These are phyloP conservation scores for Teleiodes luculella DNA, from an alignment of 2,888 invertebrate species.

Conservation along the genomic window DNA sequence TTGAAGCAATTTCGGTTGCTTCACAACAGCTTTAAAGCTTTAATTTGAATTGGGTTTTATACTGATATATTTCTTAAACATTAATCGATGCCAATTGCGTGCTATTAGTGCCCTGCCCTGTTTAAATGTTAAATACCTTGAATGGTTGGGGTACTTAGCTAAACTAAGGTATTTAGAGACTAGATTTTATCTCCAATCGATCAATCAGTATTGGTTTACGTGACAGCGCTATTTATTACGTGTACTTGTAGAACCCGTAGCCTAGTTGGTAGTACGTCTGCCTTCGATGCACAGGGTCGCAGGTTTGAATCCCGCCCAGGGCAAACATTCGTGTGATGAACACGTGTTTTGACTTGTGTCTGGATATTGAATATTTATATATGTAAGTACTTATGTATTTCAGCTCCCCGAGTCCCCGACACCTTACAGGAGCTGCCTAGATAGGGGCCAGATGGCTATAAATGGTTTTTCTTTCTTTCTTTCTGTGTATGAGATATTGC, in stretches of 20 bases:
- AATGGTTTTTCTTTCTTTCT: too few species aligned
- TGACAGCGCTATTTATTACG: conserved; percentile 1
- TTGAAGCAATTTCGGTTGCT: too few species aligned
- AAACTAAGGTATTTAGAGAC: conserved; percentile 5
- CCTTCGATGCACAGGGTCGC: too few species aligned
- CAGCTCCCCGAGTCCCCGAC: too few species aligned
- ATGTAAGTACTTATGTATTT: neutral
- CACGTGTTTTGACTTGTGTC: too few species aligned
- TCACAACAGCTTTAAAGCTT: neutral
- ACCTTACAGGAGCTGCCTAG: too few species aligned
- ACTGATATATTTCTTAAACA: neutral
- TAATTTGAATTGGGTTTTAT: neutral
- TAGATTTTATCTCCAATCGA: conserved; percentile 7
- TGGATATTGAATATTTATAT: too few species aligned
- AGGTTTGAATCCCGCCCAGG: too few species aligned
- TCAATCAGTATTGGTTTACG: conserved; percentile 15
- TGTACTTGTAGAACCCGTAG: neutral
- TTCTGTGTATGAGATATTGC: too few species aligned
- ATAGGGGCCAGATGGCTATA: too few species aligned
- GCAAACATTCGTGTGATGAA: too few species aligned
- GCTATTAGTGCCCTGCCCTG: conserved; percentile 10
- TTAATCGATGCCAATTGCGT: neutral
- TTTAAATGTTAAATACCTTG: conserved; percentile 27
- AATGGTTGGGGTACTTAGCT: conserved; percentile 4
- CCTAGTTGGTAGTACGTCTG: too few species aligned